A percentile compares a stretch with the other conserved stretches of the same genome.
phyloP scores from a whole-genome alignment of 1,140 invertebrate genomes.

The Bombus polaris region DNA sequence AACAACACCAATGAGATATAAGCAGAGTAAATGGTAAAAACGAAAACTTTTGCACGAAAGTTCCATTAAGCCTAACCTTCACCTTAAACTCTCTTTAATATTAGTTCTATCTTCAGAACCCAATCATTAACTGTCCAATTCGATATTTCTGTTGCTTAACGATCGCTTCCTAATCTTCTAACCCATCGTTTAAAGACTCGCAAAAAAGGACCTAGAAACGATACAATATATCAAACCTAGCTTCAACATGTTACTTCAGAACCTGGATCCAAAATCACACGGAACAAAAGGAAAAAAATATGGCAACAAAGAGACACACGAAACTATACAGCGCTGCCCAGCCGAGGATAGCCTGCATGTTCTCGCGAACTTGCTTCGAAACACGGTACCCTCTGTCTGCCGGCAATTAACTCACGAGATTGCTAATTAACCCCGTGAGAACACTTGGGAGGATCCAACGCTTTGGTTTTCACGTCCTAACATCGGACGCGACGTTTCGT shows the following conservation, averaged over 20 bases:
- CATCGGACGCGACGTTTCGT: conserved; percentile 30
- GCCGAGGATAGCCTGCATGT: conserved; percentile 7
- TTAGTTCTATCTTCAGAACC: background rate
- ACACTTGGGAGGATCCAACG: conserved; percentile 45
- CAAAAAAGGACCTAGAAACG: background rate
- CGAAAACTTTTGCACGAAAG: too few relatives aligned
- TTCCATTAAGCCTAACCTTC: background rate
- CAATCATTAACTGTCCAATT: background rate
- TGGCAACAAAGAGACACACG: conserved; percentile 21
- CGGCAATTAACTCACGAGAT: conserved; percentile 72
- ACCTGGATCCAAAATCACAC: background rate
- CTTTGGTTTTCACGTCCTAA: conserved; percentile 52
- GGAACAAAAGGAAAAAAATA: conserved; percentile 9
- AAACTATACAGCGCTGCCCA: conserved; percentile 10
- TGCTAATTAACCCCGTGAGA: conserved; percentile 77
- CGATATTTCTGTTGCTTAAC: background rate
- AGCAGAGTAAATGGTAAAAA: too few relatives aligned
- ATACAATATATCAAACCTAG: background rate
- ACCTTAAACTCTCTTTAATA: background rate
- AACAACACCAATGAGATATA: too few relatives aligned
- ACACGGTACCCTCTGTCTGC: conserved; percentile 43
- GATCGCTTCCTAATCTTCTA: background rate
- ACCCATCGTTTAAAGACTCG: too few relatives aligned
- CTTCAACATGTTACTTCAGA: background rate
- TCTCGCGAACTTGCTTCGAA: conserved; percentile 44